Conservation (phyloP, 2,797 vertebrate species). For the Vespertilio murinus region DNA sequence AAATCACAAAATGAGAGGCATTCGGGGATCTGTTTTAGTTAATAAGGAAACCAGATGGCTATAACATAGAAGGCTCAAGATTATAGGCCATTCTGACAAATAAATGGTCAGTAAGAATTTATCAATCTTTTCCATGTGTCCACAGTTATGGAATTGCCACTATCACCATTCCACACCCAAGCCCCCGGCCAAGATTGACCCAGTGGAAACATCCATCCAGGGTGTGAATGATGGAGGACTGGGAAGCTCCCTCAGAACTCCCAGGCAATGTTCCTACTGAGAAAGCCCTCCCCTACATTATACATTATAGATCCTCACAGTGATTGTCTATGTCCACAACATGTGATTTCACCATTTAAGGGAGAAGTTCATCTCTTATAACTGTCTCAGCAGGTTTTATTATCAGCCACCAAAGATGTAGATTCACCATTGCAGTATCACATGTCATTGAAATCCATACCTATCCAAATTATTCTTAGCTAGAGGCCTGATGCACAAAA, state of each 20-base stretch:
- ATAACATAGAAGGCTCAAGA: not conserved
- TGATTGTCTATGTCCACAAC: not conserved
- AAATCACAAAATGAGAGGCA: slow-evolving; percentile 41
- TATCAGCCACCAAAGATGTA: not conserved
- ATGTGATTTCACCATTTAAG: not conserved
- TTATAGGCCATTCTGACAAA: not conserved
- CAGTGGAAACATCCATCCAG: not conserved
- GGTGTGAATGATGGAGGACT: not conserved
- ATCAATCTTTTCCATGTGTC: not conserved
- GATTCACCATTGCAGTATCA: not conserved
- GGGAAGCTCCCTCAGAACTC: not conserved
- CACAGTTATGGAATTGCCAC: not conserved
- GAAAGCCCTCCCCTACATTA: not conserved
- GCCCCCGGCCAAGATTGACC: not conserved
- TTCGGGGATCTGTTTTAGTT: slow-evolving; percentile 37
- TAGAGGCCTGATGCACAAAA: no score
- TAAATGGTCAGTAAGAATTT: slow-evolving; percentile 21
- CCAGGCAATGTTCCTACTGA: not conserved
- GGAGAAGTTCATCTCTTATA: not conserved
- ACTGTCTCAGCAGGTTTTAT: not conserved
- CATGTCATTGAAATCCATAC: not conserved
- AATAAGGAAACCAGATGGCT: not conserved
- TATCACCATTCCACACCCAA: not conserved
- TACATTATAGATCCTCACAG: not conserved
- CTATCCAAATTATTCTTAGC: not conserved